These are phyloP conservation scores for Macrosteles quadrilineatus DNA, from an alignment of 1,140 invertebrate species.

Conservation along the genomic window DNA sequence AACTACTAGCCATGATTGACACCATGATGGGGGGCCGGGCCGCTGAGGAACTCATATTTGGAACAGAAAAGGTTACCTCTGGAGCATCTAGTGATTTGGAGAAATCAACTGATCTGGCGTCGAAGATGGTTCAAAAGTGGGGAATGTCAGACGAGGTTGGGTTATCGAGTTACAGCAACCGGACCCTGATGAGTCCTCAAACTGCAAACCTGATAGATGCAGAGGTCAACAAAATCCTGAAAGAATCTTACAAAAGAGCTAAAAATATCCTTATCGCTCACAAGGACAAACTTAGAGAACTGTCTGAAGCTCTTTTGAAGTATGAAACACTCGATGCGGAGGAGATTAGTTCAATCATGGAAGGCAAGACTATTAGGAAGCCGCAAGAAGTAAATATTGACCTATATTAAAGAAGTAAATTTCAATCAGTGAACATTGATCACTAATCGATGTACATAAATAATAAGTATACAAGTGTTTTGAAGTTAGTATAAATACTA, in stretches of 20 bases:
- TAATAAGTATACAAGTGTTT: too few species aligned
- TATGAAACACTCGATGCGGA: conserved; percentile 10
- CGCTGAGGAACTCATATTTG: conserved; percentile 69
- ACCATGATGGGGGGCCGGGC: conserved; percentile 63
- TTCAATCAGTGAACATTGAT: too few species aligned
- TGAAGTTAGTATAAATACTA: too few species aligned
- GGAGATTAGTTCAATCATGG: neutral
- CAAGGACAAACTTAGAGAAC: conserved; percentile 1
- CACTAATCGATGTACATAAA: too few species aligned
- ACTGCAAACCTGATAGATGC: neutral
- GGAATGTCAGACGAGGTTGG: too few species aligned
- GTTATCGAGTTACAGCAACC: neutral
- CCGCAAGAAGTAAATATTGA: too few species aligned
- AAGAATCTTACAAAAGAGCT: conserved; percentile 11
- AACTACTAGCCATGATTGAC: neutral
- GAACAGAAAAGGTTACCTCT: conserved; percentile 65
- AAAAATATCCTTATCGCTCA: neutral
- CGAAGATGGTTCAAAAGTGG: too few species aligned
- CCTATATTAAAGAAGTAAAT: too few species aligned
- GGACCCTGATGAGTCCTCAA: neutral
- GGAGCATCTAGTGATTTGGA: conserved; percentile 60
- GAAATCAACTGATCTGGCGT: conserved; percentile 53
- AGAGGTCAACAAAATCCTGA: conserved; percentile 4
- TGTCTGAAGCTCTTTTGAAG: conserved; percentile 1
- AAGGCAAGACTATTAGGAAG: neutral